These are phyloP conservation scores for Theonella swinhoei DNA, from an alignment of 37 sponge, comb jelly and placozoan genomes.

Conservation along the genomic window DNA sequence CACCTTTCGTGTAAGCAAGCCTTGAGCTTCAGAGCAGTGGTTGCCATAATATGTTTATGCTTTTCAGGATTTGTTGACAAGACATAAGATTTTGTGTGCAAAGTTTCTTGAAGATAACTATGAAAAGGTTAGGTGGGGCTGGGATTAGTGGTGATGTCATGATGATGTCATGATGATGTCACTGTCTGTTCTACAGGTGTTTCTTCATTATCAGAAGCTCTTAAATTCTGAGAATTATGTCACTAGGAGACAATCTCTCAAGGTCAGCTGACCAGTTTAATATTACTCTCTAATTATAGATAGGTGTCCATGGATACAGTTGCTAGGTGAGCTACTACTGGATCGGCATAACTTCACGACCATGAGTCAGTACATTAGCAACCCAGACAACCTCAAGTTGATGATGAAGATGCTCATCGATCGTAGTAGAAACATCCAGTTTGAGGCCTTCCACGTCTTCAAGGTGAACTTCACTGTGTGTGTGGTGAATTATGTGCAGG, in stretches of 20 bases:
- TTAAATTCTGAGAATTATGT: constrained; percentile 98
- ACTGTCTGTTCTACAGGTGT: constrained; percentile 41
- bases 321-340: constrained; percentile 95
- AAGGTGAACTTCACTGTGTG: constrained; percentile 69
- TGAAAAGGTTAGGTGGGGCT: constrained; percentile 65
- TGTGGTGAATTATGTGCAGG: not conserved
- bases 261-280: constrained; percentile 58
- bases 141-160: not conserved
- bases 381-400: constrained; percentile 96
- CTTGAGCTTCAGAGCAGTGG: not conserved
- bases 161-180: not conserved
- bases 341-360: constrained; percentile 98
- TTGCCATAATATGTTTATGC: too few species aligned
- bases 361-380: constrained; percentile 95
- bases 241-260: constrained; percentile 95
- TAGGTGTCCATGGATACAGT: constrained; percentile 21
- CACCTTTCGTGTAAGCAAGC: constrained; percentile 86
- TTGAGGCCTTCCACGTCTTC: constrained; percentile 99
- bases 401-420: constrained; percentile 98
- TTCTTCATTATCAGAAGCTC: constrained; percentile 82
- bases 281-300: not conserved
- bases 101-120: constrained; percentile 94
- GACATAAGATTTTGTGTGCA: constrained; percentile 91
- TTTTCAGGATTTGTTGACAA: constrained; percentile 87
- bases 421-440: constrained; percentile 91